Percentiles rank a stretch among this genome's conserved stretches.
phyloP scores from a whole-genome alignment of 2,797 vertebrate species.

The Caiman crocodilus region DNA sequence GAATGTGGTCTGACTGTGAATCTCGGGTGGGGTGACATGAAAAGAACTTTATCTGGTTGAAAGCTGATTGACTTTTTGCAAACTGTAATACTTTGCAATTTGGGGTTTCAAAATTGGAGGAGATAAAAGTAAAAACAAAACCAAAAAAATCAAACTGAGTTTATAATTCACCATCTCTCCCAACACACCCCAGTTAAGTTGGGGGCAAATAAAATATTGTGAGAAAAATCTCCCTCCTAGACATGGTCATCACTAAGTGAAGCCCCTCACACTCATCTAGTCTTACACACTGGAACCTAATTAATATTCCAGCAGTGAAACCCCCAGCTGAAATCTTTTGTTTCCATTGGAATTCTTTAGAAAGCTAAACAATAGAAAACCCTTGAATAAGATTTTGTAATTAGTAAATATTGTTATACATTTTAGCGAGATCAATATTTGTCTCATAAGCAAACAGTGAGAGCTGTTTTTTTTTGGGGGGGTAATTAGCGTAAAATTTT shows the following conservation, averaged over 20 bases:
- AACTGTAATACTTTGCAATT: slow-evolving; percentile 31
- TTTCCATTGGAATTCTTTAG: neutral
- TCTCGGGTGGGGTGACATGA: neutral
- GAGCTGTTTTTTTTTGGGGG: neutral
- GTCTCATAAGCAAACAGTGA: slow-evolving; percentile 19
- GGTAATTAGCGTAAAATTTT: neutral
- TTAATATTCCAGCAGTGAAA: neutral
- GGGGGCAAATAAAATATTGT: accelerated
- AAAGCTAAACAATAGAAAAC: neutral
- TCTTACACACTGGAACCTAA: neutral
- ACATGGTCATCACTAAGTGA: neutral
- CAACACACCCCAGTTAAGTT: neutral
- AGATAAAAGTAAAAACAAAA: neutral
- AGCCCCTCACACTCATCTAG: neutral
- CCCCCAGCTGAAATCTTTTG: neutral
- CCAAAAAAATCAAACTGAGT: neutral
- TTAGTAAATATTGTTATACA: neutral
- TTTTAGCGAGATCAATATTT: neutral
- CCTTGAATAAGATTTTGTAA: neutral
- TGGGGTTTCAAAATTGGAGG: slow-evolving; percentile 13
- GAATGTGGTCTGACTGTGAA: neutral
- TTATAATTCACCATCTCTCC: neutral
- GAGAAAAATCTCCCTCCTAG: neutral
- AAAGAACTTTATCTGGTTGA: neutral
- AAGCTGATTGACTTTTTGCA: neutral